phyloP scores from a whole-genome alignment of 2,113 vertebrate genomes.

The Empidonax traillii region DNA sequence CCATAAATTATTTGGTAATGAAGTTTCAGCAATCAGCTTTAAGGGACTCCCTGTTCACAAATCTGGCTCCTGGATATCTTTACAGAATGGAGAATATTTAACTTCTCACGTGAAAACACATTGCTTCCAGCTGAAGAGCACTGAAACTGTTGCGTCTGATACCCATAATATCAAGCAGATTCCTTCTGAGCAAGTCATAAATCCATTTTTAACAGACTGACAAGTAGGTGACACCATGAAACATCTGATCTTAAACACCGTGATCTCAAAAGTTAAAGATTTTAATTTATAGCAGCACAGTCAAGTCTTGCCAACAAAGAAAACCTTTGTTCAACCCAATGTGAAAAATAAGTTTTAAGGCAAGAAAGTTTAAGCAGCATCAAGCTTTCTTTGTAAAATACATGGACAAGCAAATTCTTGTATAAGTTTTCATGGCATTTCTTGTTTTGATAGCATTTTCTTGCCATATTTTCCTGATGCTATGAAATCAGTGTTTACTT shows the following conservation, averaged over 20 bases:
- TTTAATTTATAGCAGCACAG: constrained; percentile 19
- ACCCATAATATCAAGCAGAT: neutral
- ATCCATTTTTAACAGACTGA: constrained; percentile 12
- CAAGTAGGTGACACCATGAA: neutral
- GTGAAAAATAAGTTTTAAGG: neutral
- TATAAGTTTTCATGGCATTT: neutral
- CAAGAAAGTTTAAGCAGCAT: neutral
- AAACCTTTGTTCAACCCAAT: neutral
- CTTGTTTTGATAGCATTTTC: neutral
- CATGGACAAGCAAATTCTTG: fast-evolving
- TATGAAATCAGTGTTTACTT: neutral
- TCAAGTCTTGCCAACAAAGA: neutral
- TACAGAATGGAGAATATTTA: neutral
- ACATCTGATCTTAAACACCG: neutral
- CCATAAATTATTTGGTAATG: neutral
- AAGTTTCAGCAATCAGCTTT: neutral
- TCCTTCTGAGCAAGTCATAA: neutral
- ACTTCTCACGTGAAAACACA: neutral
- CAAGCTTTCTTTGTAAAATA: neutral
- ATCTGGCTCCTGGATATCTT: neutral
- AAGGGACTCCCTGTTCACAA: neutral
- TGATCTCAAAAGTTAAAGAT: neutral
- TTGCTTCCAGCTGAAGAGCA: constrained; percentile 1
- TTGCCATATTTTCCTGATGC: neutral
- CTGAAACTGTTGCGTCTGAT: neutral